Conservation (phyloP, 2,888 invertebrate species). For the Athalia circularis region DNA sequence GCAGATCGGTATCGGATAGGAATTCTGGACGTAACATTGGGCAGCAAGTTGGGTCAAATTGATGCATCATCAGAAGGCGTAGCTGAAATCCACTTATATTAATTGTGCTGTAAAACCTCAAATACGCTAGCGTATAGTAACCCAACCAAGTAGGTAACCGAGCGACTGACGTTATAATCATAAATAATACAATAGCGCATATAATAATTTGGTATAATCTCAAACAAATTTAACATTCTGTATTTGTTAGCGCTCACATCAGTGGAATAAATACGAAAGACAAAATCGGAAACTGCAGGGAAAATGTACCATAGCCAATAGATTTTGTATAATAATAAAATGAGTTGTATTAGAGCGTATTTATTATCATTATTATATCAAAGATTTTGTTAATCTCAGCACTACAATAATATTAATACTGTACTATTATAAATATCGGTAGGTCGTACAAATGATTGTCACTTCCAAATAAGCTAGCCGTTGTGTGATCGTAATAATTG, state of each 20-base stretch:
- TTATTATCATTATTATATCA: constrained; percentile 10
- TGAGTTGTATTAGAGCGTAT: constrained; percentile 17
- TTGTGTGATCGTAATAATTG: too few species aligned
- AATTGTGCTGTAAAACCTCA: too few species aligned
- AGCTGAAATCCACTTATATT: too few species aligned
- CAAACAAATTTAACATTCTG: background rate
- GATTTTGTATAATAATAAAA: constrained; percentile 25
- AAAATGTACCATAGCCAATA: constrained; percentile 24
- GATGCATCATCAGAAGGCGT: too few species aligned
- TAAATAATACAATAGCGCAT: background rate
- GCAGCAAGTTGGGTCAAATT: too few species aligned
- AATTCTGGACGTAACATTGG: too few species aligned
- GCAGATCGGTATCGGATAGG: too few species aligned
- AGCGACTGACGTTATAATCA: background rate
- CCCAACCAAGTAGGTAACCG: too few species aligned
- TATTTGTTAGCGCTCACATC: background rate
- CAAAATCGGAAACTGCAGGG: constrained; percentile 39
- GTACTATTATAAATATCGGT: background rate
- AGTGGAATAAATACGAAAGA: constrained; percentile 22
- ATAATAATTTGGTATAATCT: background rate
- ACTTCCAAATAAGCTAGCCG: too few species aligned
- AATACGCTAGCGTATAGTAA: too few species aligned
- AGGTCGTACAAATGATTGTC: background rate
- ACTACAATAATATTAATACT: background rate
- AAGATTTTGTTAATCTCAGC: background rate